These are phyloP conservation scores for Eulimnadia texana DNA, from an alignment of 1,140 invertebrate species.

Conservation along the genomic window DNA sequence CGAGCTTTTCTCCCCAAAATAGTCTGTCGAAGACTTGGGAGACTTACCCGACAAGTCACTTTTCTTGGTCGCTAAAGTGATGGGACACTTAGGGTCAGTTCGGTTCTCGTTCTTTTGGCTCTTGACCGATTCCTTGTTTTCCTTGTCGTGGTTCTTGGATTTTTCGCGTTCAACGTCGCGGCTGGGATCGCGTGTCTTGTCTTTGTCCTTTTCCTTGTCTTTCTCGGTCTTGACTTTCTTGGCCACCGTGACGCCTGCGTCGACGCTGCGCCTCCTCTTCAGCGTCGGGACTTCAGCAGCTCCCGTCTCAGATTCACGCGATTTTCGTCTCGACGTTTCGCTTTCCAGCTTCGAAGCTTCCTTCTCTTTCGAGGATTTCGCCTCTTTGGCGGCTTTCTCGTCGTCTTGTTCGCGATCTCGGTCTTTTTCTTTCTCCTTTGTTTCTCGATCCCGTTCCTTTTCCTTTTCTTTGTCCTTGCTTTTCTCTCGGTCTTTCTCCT, in stretches of 20 bases:
- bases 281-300: neutral
- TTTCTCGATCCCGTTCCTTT: constrained; percentile 15
- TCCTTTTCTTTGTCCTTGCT: constrained; percentile 26
- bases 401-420: neutral
- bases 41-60: neutral
- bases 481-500: constrained; percentile 29
- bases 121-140: constrained; percentile 12
- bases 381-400: neutral
- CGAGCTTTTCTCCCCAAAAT: neutral
- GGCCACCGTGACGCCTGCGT: neutral
- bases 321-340: constrained; percentile 1
- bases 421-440: constrained; percentile 13
- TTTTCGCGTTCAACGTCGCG: neutral
- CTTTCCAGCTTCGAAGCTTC: constrained; percentile 17
- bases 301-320: constrained; percentile 3
- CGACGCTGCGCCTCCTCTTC: neutral
- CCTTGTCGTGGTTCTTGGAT: constrained; percentile 8
- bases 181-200: neutral
- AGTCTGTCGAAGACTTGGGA: neutral
- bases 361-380: constrained; percentile 8
- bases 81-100: neutral
- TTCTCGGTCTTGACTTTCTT: constrained; percentile 10
- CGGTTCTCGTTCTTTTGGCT: neutral
- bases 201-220: neutral
- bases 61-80: neutral